Percentiles rank a stretch among this genome's conserved stretches.
phyloP scores from a whole-genome alignment of 2,797 vertebrate genomes.

The Choloepus didactylus region DNA sequence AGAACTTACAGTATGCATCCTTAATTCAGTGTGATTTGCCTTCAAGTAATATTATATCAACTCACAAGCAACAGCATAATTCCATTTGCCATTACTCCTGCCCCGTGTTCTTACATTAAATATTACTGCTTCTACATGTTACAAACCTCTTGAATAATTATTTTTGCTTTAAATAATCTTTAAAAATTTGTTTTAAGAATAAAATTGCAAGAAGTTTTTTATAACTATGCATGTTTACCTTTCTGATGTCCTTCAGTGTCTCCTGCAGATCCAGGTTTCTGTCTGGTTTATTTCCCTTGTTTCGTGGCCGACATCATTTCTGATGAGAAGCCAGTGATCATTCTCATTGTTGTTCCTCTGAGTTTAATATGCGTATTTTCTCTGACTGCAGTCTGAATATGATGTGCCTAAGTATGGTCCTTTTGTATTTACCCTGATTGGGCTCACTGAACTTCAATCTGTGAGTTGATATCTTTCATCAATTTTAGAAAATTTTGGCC shows the following conservation, averaged over 20 bases:
- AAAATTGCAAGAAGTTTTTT: not conserved
- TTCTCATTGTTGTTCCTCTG: not conserved
- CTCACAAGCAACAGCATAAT: not conserved
- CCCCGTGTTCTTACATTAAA: not conserved
- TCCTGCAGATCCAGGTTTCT: not conserved
- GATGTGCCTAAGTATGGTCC: not conserved
- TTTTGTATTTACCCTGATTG: not conserved
- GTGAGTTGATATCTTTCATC: not conserved
- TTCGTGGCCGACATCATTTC: not conserved
- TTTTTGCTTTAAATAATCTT: conserved; percentile 23
- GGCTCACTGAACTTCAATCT: not conserved
- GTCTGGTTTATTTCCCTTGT: not conserved
- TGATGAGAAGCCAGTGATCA: not conserved
- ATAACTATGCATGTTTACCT: not conserved
- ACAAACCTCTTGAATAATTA: not conserved
- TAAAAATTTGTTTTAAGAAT: not conserved
- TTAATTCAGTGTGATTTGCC: not conserved
- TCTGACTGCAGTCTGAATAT: not conserved
- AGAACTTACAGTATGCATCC: not conserved
- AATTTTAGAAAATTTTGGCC: not conserved
- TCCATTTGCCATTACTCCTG: not conserved
- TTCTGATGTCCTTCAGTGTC: not conserved
- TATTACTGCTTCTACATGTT: not conserved
- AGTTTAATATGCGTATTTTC: not conserved
- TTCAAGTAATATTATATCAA: not conserved